These are phyloP conservation scores for Deroptyus accipitrinus DNA, from an alignment of 2,113 vertebrate genomes.

Conservation along the genomic window DNA sequence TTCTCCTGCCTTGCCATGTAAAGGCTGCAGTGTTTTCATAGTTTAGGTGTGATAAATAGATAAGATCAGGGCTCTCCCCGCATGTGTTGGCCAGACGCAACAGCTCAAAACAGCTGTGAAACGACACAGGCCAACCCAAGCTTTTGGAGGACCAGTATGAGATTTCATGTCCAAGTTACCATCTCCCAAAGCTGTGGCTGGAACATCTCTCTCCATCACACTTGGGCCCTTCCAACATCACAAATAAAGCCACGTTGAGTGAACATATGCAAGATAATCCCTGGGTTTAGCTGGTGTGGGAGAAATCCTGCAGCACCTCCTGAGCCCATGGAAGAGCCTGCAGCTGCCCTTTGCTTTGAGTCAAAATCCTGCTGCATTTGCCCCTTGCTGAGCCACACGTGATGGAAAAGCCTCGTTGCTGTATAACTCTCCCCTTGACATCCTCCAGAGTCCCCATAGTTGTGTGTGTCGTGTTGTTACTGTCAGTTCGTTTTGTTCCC, in stretches of 20 bases:
- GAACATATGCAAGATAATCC: background rate
- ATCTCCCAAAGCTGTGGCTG: background rate
- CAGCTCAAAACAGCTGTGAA: background rate
- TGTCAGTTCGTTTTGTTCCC: background rate
- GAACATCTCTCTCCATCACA: background rate
- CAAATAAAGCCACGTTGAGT: background rate
- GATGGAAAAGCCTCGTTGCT: background rate
- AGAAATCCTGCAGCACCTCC: background rate
- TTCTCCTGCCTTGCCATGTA: background rate
- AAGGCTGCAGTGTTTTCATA: background rate
- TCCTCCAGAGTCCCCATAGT: conserved; percentile 25
- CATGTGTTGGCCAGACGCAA: background rate
- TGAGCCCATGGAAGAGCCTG: background rate
- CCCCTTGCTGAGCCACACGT: background rate
- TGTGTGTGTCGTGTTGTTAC: conserved; percentile 41
- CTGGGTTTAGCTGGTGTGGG: background rate
- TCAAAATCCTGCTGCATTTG: background rate
- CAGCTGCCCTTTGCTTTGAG: background rate
- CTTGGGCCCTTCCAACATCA: background rate
- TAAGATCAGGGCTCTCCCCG: background rate
- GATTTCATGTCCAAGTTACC: background rate
- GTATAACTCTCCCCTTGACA: background rate
- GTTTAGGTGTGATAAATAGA: background rate
- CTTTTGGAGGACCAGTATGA: background rate
- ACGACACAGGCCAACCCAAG: background rate